Base-by-base conservation (phyloP, 2,797 vertebrate genomes). In the Eupleurogrammus muticus region DNA sequence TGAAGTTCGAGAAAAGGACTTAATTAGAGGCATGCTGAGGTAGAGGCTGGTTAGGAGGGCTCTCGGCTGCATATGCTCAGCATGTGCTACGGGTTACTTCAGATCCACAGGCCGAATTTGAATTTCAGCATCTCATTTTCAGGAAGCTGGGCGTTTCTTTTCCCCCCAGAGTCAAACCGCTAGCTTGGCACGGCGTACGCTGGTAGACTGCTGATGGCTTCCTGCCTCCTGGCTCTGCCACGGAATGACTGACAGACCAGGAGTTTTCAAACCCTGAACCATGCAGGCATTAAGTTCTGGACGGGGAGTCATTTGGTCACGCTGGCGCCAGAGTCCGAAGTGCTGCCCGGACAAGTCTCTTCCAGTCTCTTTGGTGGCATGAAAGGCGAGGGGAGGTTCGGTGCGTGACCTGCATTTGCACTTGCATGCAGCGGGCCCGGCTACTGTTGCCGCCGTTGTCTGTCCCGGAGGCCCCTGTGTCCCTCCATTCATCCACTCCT, bases 321-420 rank as follows among this genome's bases (percentile, higher is more conserved):
- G 73, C 89, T 87, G 89, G 89, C 92, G 92, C 92, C 92, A 90
- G 75, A 77, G 90, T 87, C 89, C 89, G 61, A 87, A 90, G 88
- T 90, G 89, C 90, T 87, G 92, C 90, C 92, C 82, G 89, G 89
- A 93, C 87, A 82, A 91, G 92, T 89, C 92, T 92, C 92, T 93
- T 91, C 85, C 88, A 90, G 84, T 85, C 79, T 89, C 83, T 91
- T 90, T 91, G 89, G 89, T 90, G 87, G 84, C 90, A 85, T 93
- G 90, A 93, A 94, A 94, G 92, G 91, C 84, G 24, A 90, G 80
- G 92, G 92, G 93, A 91, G 93, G 93, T 88, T 89, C 69, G 50
- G 90, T 93, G 92, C 90, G 91, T 94, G 93, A 95, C 93, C 93
- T 91, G 93, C 92, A 94, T 95, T 94, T 94, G 92, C 93, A 94